Percentiles rank a stretch among this genome's conserved stretches.
Evolutionary conservation across 2,113 vertebrate genomes (phyloP).

Genomic region (Nansenia antarctica): DNA sequence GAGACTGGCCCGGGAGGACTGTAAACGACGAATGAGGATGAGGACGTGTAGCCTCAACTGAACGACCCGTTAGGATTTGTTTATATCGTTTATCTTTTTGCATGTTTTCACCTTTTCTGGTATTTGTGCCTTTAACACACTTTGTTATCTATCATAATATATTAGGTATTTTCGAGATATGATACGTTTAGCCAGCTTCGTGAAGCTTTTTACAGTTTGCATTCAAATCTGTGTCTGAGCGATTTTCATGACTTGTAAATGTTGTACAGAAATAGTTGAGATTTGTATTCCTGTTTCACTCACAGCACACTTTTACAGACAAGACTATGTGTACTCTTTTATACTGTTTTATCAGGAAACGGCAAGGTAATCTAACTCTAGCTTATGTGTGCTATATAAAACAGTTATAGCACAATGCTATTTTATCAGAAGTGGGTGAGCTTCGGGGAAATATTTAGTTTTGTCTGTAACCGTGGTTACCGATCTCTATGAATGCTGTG

Average conservation of each 20-base stretch:
- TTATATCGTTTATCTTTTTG: conserved; percentile 73
- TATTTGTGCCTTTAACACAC: conserved; percentile 81
- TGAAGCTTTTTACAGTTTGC: conserved; percentile 48
- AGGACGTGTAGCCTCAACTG: no score
- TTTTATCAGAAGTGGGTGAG: conserved; percentile 36
- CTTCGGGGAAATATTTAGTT: conserved; percentile 32
- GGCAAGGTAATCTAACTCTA: background rate
- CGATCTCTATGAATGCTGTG: conserved; percentile 15
- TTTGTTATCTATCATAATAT: conserved; percentile 36
- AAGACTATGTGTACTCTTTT: conserved; percentile 60
- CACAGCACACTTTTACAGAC: conserved; percentile 64
- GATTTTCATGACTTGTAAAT: conserved; percentile 77
- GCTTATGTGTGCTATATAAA: no score
- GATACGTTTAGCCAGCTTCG: conserved; percentile 47
- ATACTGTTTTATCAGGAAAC: conserved; percentile 57
- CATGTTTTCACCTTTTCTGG: conserved; percentile 75
- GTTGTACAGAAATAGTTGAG: conserved; percentile 75
- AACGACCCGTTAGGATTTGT: no score
- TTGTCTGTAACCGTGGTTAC: background rate
- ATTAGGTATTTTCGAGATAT: conserved; percentile 27
- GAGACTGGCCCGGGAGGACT: no score
- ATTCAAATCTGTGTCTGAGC: conserved; percentile 53
- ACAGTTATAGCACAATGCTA: conserved; percentile 50
- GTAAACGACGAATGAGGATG: no score
- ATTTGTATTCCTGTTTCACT: conserved; percentile 78